Evolutionary conservation across 2,888 invertebrate species (phyloP), one percentile per base, ranked within the genome.

Genomic region (Mythimna vitellina): DNA sequence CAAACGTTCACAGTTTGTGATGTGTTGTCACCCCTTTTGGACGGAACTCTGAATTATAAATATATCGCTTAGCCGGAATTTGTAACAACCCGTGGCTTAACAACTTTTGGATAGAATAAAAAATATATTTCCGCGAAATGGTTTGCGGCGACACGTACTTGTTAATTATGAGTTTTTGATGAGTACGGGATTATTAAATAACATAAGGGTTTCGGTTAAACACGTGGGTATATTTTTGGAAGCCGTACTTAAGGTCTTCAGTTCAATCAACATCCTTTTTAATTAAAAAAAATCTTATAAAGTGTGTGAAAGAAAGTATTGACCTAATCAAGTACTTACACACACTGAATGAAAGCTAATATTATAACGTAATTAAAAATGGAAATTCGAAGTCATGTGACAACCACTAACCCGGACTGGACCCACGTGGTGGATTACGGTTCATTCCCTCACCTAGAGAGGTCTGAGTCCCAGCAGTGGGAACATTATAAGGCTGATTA

Each of bases 21-120:
- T 67, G 81, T 80, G 76, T 79, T 77, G 84, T 76, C 80, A 75
- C 76, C 81, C 70, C 64, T 81, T 83, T 64, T 17, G 61, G 73
- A 64, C 57, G 60, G 67, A 67, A 65, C 46, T 42, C 63, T 83
- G 80, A 83, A 81, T 81, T 79, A 83, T 79, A 74, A 74, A 80
- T 79, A 61, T 56, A 62, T 67, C 70, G 65, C 61, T 70, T 67
- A 70, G 46, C 70, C 57, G 74, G 69, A 73, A 53, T 73, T 78
- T 73, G 66, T 67, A 65, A 58, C 42, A 67, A 53, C 57, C 57
- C 22, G 46, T 42, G 83, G 62, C 42, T 57, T 78, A 70, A 82
- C 73, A 69, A 73, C 83, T 80, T 78, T 80, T 53, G 66, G 49
- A 35, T 62, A 49, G 56, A 78, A 73, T 72, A 57, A 73, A 80